Evolutionary conservation across 2,113 vertebrate genomes (phyloP), one percentile per base, ranked within the genome.

Genomic region (Syrrhaptes paradoxus): DNA sequence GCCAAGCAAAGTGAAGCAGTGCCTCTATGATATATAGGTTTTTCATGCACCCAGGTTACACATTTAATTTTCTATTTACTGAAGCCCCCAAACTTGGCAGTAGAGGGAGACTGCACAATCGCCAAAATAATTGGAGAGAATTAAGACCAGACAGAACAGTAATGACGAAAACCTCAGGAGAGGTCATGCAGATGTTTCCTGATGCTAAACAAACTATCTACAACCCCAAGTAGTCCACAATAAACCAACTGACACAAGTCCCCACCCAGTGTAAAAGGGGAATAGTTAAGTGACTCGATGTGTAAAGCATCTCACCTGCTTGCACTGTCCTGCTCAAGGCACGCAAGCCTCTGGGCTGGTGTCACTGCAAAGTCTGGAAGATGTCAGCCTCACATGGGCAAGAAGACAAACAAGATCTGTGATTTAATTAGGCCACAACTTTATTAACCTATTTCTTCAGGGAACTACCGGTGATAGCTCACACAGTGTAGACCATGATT

Each of bases 361-460:
- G 84, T 72, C 70, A 31, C 0, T 6, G 70, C 46, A 32, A 58
- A 58, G 63, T 8, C 90, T 84, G 52, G 75, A 57, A 88, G 46
- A 46, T 10, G 24, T 36, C 87, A 77, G 45, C 18, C 90, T 84
- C 68, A 73, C 45, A 24, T 0, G 5, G 48, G 38, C 80, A 92
- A 81, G 89, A 46, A 2, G 41, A 81, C 52, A 96, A 93, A 94
- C 45, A 57, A 87, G 61, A 49, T 34, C 83, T 48, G 52, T 36
- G 76, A 82, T 80, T 94, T 92, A 94, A 94, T 87, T 77, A 91
- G 94, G 80, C 57, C 94, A 72, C 93, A 89, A 28, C 76, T 95
- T 94, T 46, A 94, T 95, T 95, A 95, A 91, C 93, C 89, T 58
- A 26, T 76, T 91, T 95, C 94, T 95, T 72, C 61, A 67, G 86